phyloP scores from a whole-genome alignment of 2,888 invertebrate species.

The Temnothorax rugatulus region DNA sequence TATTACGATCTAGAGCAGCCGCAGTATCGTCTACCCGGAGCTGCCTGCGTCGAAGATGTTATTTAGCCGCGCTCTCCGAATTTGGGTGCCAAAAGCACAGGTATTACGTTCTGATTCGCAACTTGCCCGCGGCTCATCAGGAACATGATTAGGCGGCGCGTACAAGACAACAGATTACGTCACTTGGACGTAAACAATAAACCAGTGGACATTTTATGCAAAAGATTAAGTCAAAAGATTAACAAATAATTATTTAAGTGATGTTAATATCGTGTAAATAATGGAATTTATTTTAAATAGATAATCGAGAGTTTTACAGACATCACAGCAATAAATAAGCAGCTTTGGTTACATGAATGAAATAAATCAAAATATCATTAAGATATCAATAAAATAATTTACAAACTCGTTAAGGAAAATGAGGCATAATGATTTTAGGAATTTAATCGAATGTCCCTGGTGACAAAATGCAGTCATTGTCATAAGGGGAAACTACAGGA shows the following conservation, averaged over 20 bases:
- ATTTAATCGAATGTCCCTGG: slow-evolving; percentile 2
- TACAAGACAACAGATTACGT: slow-evolving; percentile 7
- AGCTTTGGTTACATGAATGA: not conserved
- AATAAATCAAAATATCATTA: slow-evolving; percentile 6
- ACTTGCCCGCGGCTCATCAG: slow-evolving; percentile 46
- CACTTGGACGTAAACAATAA: not conserved
- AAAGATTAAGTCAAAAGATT: not conserved
- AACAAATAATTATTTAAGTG: not conserved
- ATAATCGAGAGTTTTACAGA: not conserved
- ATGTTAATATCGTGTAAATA: not conserved
- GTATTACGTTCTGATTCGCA: slow-evolving; percentile 50
- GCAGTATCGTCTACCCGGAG: slow-evolving; percentile 63
- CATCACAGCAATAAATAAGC: not conserved
- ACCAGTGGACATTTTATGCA: not conserved
- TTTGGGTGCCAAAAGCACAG: slow-evolving; percentile 45
- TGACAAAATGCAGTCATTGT: slow-evolving; percentile 38
- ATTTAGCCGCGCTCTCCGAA: slow-evolving; percentile 63
- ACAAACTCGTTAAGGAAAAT: not conserved
- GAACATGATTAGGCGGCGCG: slow-evolving; percentile 17
- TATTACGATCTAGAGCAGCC: slow-evolving; percentile 80
- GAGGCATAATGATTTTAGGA: not conserved
- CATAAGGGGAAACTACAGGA: slow-evolving; percentile 28
- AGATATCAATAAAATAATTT: not conserved
- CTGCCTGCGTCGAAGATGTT: slow-evolving; percentile 60
- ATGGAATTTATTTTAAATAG: not conserved